These are phyloP conservation scores for Aphrophora alni DNA, from an alignment of 2,888 invertebrate species.

Conservation along the genomic window DNA sequence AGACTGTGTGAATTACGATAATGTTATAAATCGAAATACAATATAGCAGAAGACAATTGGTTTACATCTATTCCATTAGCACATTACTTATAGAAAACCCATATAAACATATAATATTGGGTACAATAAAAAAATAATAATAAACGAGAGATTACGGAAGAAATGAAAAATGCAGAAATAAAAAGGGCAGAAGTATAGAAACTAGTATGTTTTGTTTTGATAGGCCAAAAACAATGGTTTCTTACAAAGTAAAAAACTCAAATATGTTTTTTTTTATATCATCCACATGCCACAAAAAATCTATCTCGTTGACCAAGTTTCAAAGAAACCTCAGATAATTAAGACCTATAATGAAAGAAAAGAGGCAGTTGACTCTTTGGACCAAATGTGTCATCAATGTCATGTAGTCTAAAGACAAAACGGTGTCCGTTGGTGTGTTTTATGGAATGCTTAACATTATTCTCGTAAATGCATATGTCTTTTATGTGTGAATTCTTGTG, in stretches of 20 bases:
- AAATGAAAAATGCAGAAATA: not conserved
- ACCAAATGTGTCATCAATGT: conserved; percentile 16
- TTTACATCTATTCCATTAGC: not conserved
- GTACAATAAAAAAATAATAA: not conserved
- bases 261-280: not conserved
- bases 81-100: not conserved
- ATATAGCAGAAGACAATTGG: not conserved
- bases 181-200: conserved; percentile 12
- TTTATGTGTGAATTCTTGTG: not conserved
- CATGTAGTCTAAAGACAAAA: not conserved
- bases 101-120: not conserved
- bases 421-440: not conserved
- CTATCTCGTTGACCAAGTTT: not conserved
- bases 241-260: not conserved
- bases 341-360: conserved; percentile 14
- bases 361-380: conserved; percentile 8
- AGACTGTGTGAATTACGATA: not conserved
- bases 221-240: conserved; percentile 12
- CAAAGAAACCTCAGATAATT: conserved; percentile 10
- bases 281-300: not conserved
- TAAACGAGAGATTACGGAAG: not conserved
- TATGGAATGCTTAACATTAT: conserved; percentile 10
- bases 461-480: conserved; percentile 2
- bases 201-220: conserved; percentile 12
- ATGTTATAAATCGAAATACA: not conserved